A percentile compares a stretch with the other conserved stretches of the same genome.
phyloP scores from a whole-genome alignment of 2,113 vertebrate genomes.

The Coturnix japonica region DNA sequence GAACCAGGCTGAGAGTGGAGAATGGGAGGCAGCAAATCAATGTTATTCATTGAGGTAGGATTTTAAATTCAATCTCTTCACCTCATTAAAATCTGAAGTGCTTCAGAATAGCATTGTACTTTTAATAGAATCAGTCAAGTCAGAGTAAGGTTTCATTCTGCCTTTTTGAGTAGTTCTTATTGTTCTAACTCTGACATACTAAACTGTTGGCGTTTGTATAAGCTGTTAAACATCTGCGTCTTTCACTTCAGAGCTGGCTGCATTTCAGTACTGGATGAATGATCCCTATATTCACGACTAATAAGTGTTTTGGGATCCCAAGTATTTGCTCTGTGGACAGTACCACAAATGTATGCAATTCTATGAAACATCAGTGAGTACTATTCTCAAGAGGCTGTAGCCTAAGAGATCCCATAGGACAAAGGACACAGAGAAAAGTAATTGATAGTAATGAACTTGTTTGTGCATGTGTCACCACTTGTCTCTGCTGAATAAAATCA shows the following conservation, averaged over 20 bases:
- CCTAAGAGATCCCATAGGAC: constrained; percentile 43
- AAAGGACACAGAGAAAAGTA: constrained; percentile 65
- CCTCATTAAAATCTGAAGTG: neutral
- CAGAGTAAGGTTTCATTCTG: constrained; percentile 19
- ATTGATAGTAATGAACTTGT: constrained; percentile 69
- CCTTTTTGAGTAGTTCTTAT: constrained; percentile 47
- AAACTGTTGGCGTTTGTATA: constrained; percentile 38
- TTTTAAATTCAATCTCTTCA: constrained; percentile 11
- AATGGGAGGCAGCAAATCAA: neutral
- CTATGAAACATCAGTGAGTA: constrained; percentile 21
- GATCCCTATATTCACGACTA: constrained; percentile 63
- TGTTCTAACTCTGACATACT: constrained; percentile 37
- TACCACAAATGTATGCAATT: constrained; percentile 49
- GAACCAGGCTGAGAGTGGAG: neutral
- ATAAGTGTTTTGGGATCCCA: constrained; percentile 66
- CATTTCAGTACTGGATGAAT: constrained; percentile 58
- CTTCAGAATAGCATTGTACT: constrained; percentile 12
- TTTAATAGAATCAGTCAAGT: constrained; percentile 20
- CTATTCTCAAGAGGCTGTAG: constrained; percentile 46
- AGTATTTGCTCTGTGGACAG: constrained; percentile 44
- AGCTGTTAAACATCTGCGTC: constrained; percentile 67
- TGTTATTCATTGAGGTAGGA: neutral
- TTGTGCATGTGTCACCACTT: constrained; percentile 63
- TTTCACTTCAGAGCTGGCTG: constrained; percentile 63
- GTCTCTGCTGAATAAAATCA: constrained; percentile 62